A percentile compares a stretch with the other conserved stretches of the same genome.
Evolutionary conservation across 1,140 invertebrate genomes (phyloP).

Genomic region (Plutomurus gul): DNA sequence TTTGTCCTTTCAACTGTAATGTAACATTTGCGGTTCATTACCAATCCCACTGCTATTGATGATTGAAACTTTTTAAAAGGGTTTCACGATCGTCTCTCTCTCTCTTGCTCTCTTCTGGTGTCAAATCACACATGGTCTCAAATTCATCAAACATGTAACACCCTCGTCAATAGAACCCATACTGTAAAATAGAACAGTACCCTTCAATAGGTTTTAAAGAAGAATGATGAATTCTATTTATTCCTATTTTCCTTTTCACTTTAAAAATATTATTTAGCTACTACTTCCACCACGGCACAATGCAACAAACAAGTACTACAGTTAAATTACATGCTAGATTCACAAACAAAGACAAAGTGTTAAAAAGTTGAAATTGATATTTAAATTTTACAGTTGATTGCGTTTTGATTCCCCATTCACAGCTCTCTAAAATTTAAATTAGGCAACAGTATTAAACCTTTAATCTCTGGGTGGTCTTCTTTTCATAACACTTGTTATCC

Average conservation of each 20-base stretch:
- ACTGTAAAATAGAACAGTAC: background rate
- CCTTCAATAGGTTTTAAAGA: background rate
- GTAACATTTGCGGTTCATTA: constrained; percentile 29
- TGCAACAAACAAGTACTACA: background rate
- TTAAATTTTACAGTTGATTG: constrained; percentile 30
- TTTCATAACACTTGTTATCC: constrained; percentile 13
- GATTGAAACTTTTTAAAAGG: constrained; percentile 2
- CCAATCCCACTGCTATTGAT: constrained; percentile 13
- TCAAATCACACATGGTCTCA: constrained; percentile 14
- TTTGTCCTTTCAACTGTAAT: constrained; percentile 14
- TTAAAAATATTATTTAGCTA: background rate
- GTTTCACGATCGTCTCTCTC: background rate
- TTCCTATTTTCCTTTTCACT: background rate
- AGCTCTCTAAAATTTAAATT: background rate
- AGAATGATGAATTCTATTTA: no score
- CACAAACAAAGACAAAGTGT: background rate
- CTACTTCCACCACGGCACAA: background rate
- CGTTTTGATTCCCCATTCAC: background rate
- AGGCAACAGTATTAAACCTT: background rate
- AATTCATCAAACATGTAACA: background rate
- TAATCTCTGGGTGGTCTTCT: background rate
- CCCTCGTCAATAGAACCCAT: background rate
- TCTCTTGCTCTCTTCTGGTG: no score
- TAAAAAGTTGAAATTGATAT: constrained; percentile 34
- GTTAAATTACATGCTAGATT: background rate